phyloP scores from a whole-genome alignment of 2,797 vertebrate species.

The Todus mexicanus region DNA sequence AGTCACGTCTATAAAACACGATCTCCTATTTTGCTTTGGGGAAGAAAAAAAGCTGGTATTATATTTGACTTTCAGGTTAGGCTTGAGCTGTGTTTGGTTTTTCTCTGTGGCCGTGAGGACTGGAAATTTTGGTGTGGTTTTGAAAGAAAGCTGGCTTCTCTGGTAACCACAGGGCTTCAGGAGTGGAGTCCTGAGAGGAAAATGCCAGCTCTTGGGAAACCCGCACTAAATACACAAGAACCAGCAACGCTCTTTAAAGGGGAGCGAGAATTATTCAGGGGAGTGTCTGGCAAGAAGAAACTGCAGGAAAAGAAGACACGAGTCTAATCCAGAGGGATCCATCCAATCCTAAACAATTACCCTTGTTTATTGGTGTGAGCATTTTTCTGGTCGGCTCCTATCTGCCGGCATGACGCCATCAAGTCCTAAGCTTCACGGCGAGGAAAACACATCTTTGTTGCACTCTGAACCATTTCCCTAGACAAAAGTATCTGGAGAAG shows the following conservation, averaged over 20 bases:
- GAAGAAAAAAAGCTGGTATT: background rate
- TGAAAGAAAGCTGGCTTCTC: background rate
- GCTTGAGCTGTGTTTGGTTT: background rate
- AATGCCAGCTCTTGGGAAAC: background rate
- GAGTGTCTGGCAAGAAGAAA: background rate
- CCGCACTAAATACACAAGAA: background rate
- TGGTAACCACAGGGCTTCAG: background rate
- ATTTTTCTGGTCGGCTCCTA: background rate
- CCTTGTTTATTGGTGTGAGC: background rate
- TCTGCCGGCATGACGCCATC: background rate
- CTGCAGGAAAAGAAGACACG: background rate
- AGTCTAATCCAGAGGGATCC: background rate
- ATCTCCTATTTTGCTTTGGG: background rate
- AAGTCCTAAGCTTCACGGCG: background rate
- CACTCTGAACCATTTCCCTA: background rate
- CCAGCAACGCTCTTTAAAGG: background rate
- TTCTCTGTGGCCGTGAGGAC: background rate
- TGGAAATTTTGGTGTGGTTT: slow-evolving; percentile 25
- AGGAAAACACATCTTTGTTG: background rate
- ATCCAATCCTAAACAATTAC: background rate
- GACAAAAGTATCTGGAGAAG: background rate
- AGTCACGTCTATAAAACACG: background rate
- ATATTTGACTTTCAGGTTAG: background rate
- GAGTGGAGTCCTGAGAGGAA: background rate
- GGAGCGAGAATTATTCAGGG: background rate